Evolutionary conservation across 2,888 invertebrate species (phyloP).

Genomic region (Cheilosia urbana): DNA sequence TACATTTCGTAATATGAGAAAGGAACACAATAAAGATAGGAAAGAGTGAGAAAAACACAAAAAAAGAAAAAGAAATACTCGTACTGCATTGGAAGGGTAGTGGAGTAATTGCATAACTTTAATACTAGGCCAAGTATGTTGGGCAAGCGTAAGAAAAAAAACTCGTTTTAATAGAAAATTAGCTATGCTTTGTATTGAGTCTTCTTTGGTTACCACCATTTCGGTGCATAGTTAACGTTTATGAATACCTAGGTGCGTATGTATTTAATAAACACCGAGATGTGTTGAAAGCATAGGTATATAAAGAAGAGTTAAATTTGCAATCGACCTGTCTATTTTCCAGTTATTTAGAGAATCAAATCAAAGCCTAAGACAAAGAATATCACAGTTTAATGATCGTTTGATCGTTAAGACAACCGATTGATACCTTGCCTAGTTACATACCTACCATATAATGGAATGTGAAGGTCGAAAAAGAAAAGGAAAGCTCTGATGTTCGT

Average conservation of each 20-base stretch:
- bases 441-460: constrained; percentile 44
- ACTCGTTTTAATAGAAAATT: constrained; percentile 75
- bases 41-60: constrained; percentile 74
- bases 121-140: constrained; percentile 76
- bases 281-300: constrained; percentile 41
- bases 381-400: constrained; percentile 32
- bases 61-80: constrained; percentile 50
- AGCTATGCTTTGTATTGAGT: constrained; percentile 69
- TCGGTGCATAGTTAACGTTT: constrained; percentile 56
- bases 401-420: constrained; percentile 53
- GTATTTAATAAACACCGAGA: constrained; percentile 19
- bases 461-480: constrained; percentile 71
- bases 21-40: constrained; percentile 74
- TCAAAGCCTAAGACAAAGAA: constrained; percentile 9
- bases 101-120: constrained; percentile 75
- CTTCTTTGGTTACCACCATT: constrained; percentile 65
- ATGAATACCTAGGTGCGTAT: constrained; percentile 21
- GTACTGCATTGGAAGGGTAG: constrained; percentile 69
- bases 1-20: constrained; percentile 76
- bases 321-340: constrained; percentile 32
- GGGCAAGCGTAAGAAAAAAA: constrained; percentile 73
- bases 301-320: constrained; percentile 44
- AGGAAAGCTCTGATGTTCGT: constrained; percentile 52
- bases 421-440: constrained; percentile 15
- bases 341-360: constrained; percentile 31